Conservation (phyloP, 92 coral and sea anemone species). For the Umimayanthus kanabou region DNA sequence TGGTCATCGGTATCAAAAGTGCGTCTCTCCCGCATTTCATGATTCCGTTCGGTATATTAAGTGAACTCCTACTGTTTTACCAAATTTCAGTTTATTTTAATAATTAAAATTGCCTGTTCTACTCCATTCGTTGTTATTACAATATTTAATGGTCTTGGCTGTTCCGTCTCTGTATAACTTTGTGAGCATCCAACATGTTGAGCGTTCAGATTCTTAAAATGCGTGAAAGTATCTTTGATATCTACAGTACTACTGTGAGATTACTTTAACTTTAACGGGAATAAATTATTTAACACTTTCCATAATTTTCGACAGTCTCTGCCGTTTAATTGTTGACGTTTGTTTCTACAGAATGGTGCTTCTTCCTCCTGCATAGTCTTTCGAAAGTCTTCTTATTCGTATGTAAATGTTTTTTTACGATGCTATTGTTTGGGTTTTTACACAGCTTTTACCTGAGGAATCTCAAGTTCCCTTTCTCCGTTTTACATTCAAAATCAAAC, state of each 20-base stretch:
- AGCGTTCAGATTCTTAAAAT: slow-evolving; percentile 25
- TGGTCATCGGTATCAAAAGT: slow-evolving; percentile 18
- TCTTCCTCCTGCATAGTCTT: slow-evolving; percentile 20
- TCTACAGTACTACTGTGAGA: slow-evolving; percentile 7
- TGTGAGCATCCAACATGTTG: slow-evolving; percentile 1
- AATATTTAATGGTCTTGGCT: background rate
- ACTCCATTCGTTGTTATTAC: background rate
- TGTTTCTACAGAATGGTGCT: slow-evolving; percentile 12
- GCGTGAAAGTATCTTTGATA: slow-evolving; percentile 5
- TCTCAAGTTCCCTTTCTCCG: slow-evolving; percentile 31
- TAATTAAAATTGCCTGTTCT: background rate
- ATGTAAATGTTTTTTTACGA: slow-evolving; percentile 12
- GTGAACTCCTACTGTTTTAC: slow-evolving; percentile 34
- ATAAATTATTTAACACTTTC: slow-evolving; percentile 17
- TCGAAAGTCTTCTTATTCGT: slow-evolving; percentile 22
- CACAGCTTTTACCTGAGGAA: slow-evolving; percentile 17
- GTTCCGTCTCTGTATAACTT: background rate
- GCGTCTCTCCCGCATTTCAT: slow-evolving; percentile 42
- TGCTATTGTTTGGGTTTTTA: slow-evolving; percentile 15
- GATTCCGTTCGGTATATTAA: slow-evolving; percentile 40
- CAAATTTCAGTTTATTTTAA: slow-evolving; percentile 8
- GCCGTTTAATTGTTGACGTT: background rate
- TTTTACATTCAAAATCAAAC: slow-evolving; percentile 19
- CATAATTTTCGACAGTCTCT: background rate
- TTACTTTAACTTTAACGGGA: slow-evolving; percentile 18